Conservation (phyloP, 2,888 invertebrate species). For the Acanthosepion esculentum region DNA sequence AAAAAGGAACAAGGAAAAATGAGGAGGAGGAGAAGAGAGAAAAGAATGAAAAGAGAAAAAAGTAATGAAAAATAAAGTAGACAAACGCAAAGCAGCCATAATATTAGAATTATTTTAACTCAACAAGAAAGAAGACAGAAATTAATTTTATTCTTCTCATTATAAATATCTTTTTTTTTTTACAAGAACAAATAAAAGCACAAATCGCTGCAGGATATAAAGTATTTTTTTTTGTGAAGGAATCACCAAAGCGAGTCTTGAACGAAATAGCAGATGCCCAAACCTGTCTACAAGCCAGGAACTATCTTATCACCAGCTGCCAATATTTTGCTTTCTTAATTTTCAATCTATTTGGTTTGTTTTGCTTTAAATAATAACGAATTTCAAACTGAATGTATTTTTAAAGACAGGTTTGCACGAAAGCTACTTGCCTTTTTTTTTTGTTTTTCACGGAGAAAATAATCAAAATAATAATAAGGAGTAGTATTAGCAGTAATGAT, state of each 20-base stretch:
- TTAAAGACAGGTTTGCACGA: no score
- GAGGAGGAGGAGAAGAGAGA: not conserved
- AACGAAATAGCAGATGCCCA: not conserved
- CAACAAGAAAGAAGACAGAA: not conserved
- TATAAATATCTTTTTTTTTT: not conserved
- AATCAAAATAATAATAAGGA: no score
- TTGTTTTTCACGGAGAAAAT: no score
- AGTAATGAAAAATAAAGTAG: no score
- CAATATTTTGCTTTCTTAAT: no score
- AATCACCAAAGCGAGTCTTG: not conserved
- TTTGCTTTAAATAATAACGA: no score
- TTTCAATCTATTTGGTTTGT: no score
- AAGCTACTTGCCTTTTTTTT: no score
- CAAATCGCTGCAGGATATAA: not conserved
- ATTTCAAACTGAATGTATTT: no score
- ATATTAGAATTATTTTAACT: no score
- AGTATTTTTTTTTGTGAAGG: not conserved
- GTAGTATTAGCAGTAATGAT: no score
- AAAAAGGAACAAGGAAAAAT: not conserved
- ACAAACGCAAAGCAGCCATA: no score
- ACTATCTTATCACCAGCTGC: not conserved
- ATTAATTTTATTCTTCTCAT: not conserved
- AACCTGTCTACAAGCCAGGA: not conserved
- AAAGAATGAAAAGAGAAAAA: not conserved
- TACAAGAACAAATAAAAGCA: not conserved